Evolutionary conservation across 1,140 invertebrate genomes (phyloP).

Genomic region (Sitobion miscanthi): DNA sequence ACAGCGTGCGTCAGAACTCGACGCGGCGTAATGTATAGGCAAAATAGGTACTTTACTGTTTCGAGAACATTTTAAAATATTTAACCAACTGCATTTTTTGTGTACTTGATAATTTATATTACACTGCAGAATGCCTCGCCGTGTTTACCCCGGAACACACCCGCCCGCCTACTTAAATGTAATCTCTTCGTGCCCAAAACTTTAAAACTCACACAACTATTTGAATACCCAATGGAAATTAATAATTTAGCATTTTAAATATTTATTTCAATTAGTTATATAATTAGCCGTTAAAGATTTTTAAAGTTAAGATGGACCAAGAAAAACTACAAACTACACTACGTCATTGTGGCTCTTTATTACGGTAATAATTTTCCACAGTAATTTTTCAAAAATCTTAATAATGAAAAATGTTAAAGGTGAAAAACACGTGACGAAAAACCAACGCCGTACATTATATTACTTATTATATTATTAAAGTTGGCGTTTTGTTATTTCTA

Average conservation of each 20-base stretch:
- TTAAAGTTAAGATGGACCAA: neutral
- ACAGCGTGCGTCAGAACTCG: neutral
- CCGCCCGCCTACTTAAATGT: neutral
- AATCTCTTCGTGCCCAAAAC: neutral
- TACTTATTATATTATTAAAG: neutral
- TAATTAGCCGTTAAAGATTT: neutral
- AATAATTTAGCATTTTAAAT: slow-evolving; percentile 4
- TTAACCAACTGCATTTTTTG: neutral
- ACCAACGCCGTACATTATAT: neutral
- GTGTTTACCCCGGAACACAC: neutral
- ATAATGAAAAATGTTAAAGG: neutral
- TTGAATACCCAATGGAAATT: neutral
- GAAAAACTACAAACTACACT: neutral
- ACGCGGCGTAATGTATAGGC: neutral
- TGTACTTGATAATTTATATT: neutral
- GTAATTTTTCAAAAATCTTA: too few relatives aligned
- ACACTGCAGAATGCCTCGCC: neutral
- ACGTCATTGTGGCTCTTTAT: neutral
- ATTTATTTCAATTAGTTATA: neutral
- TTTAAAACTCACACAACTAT: slow-evolving; percentile 11
- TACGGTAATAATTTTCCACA: too few relatives aligned
- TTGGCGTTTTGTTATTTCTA: neutral
- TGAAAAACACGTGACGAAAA: neutral
- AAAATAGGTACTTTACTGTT: neutral
- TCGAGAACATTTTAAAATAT: neutral